phyloP scores from a whole-genome alignment of 1,140 invertebrate species.

The Heliconius melpomene region DNA sequence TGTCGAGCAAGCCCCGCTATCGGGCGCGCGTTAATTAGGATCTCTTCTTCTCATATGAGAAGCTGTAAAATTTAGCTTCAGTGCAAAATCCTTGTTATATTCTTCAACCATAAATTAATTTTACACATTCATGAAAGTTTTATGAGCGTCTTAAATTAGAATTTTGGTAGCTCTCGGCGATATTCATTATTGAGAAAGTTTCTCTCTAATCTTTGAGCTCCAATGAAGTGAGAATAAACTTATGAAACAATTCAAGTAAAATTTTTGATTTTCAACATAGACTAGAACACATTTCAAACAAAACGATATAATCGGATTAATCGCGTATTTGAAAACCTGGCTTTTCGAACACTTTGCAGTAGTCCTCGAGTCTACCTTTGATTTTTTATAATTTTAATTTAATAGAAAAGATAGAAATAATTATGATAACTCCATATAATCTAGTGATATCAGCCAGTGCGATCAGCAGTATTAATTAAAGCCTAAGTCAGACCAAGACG shows the following conservation, averaged over 20 bases:
- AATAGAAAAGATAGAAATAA: background rate
- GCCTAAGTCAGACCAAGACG: slow-evolving; percentile 3
- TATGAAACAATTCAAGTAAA: background rate
- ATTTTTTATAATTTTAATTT: background rate
- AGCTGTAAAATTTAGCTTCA: slow-evolving; percentile 12
- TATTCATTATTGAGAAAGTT: slow-evolving; percentile 18
- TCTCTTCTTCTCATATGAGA: slow-evolving; percentile 29
- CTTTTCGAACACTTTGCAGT: too few species aligned
- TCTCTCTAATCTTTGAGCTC: slow-evolving; percentile 7
- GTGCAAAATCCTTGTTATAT: slow-evolving; percentile 17
- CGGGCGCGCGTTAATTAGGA: slow-evolving; percentile 35
- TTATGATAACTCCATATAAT: background rate
- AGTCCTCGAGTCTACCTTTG: too few species aligned
- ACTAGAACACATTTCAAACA: too few species aligned
- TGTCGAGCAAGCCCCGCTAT: slow-evolving; percentile 18
- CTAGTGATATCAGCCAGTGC: background rate
- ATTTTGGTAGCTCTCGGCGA: background rate
- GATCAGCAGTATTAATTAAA: background rate
- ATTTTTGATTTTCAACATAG: too few species aligned
- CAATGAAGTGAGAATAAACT: background rate
- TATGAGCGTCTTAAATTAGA: slow-evolving; percentile 13
- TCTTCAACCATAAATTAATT: slow-evolving; percentile 30
- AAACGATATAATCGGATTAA: too few species aligned
- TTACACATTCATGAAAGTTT: slow-evolving; percentile 29
- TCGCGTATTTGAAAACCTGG: too few species aligned